Conservation (phyloP, 2,113 vertebrate species). For the Podarcis muralis region DNA sequence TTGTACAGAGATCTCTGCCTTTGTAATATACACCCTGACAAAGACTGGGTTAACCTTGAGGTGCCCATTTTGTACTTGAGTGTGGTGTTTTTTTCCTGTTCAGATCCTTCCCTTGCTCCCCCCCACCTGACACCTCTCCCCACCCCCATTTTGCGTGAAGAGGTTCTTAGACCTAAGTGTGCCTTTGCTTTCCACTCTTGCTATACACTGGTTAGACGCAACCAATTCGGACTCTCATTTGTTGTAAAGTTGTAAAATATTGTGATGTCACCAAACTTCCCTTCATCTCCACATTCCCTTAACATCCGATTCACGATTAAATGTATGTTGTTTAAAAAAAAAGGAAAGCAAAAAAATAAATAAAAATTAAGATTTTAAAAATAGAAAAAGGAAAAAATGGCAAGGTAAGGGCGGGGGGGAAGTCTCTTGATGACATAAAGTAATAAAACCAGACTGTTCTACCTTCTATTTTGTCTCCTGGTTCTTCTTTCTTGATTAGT, state of each 20-base stretch:
- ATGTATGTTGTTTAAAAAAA: constrained; percentile 90
- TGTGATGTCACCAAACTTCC: constrained; percentile 91
- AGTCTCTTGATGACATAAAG: constrained; percentile 89
- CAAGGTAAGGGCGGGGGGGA: constrained; percentile 67
- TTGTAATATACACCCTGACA: not conserved
- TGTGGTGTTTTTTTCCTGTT: constrained; percentile 54
- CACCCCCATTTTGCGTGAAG: constrained; percentile 54
- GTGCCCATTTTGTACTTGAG: constrained; percentile 43
- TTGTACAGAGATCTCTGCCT: constrained; percentile 37
- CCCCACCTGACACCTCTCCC: not conserved
- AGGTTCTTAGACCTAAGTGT: constrained; percentile 82
- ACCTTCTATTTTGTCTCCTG: constrained; percentile 67
- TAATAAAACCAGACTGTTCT: constrained; percentile 89
- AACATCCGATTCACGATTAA: constrained; percentile 94
- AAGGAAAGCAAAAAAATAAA: constrained; percentile 55
- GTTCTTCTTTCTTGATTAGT: constrained; percentile 62
- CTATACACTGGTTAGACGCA: constrained; percentile 86
- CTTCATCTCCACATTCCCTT: constrained; percentile 87
- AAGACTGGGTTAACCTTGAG: constrained; percentile 45
- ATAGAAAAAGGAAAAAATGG: not conserved
- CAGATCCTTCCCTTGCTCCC: not conserved
- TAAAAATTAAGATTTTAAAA: constrained; percentile 43
- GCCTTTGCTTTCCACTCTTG: constrained; percentile 94
- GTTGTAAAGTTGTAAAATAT: constrained; percentile 95
- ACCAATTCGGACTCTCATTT: constrained; percentile 83